Evolutionary conservation across 1,140 invertebrate genomes (phyloP).

Genomic region (Listronotus bonariensis): DNA sequence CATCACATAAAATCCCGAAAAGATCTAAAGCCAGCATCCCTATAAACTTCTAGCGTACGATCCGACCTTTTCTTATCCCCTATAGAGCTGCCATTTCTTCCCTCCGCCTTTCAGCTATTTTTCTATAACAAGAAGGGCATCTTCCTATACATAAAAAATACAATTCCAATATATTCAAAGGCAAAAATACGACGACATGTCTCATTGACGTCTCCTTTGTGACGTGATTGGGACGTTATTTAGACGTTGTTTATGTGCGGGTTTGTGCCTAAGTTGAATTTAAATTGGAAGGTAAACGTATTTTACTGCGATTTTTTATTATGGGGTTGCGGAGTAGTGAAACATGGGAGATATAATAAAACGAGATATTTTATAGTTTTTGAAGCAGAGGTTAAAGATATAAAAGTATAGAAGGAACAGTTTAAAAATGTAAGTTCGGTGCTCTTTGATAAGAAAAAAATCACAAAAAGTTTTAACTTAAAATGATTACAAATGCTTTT

Average conservation of each 20-base stretch:
- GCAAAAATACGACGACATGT: slow-evolving; percentile 6
- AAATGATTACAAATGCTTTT: too few relatives aligned
- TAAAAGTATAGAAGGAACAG: too few relatives aligned
- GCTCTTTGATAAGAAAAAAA: too few relatives aligned
- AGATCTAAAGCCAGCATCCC: neutral
- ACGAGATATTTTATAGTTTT: too few relatives aligned
- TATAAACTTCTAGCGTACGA: neutral
- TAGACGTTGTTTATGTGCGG: slow-evolving; percentile 9
- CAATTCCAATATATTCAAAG: slow-evolving; percentile 4
- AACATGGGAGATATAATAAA: too few relatives aligned
- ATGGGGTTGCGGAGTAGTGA: neutral
- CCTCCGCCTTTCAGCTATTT: slow-evolving; percentile 1
- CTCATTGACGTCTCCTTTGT: slow-evolving; percentile 1
- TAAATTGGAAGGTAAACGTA: slow-evolving; percentile 10
- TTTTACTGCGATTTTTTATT: slow-evolving; percentile 6
- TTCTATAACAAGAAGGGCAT: slow-evolving; percentile 2
- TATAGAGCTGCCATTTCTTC: neutral
- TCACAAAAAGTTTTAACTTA: too few relatives aligned
- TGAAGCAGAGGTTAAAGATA: too few relatives aligned
- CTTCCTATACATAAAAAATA: slow-evolving; percentile 9
- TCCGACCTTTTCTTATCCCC: slow-evolving; percentile 1
- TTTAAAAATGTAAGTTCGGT: too few relatives aligned
- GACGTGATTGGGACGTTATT: slow-evolving; percentile 6
- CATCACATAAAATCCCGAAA: neutral
- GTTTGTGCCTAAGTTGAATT: neutral